These are phyloP conservation scores for Timema cristinae DNA, from an alignment of 2,888 invertebrate genomes.

Conservation along the genomic window DNA sequence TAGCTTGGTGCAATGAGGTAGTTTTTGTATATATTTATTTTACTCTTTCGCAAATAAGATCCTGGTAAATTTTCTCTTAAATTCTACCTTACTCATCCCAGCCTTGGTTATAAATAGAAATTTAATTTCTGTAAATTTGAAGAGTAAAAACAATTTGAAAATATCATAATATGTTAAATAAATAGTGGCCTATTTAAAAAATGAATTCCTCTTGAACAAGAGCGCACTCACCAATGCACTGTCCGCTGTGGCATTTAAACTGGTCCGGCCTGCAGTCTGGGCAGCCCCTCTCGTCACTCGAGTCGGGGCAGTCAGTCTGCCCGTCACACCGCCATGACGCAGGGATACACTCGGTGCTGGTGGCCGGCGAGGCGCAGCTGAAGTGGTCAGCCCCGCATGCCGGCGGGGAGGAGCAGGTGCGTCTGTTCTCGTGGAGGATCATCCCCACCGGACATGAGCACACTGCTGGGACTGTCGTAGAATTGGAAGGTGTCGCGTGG, in stretches of 20 bases:
- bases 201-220: too few species aligned
- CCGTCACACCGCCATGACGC: slow-evolving; percentile 72
- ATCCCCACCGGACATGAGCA: slow-evolving; percentile 78
- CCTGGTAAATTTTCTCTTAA: too few species aligned
- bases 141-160: too few species aligned
- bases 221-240: slow-evolving; percentile 58
- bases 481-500: slow-evolving; percentile 50
- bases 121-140: too few species aligned
- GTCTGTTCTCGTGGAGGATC: slow-evolving; percentile 44
- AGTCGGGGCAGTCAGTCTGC: slow-evolving; percentile 76
- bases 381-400: slow-evolving; percentile 70
- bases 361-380: slow-evolving; percentile 56
- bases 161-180: too few species aligned
- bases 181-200: too few species aligned
- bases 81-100: too few species aligned
- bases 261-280: slow-evolving; percentile 65
- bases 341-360: slow-evolving; percentile 63
- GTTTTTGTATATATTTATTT: too few species aligned
- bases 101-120: too few species aligned
- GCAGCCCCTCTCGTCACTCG: slow-evolving; percentile 73
- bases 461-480: slow-evolving; percentile 47
- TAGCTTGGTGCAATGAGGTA: too few species aligned
- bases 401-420: slow-evolving; percentile 62
- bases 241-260: slow-evolving; percentile 58
- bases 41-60: too few species aligned